Percentiles rank a stretch among this genome's conserved stretches.
Evolutionary conservation across 2,797 vertebrate genomes (phyloP).

Genomic region (Danio choprae): DNA sequence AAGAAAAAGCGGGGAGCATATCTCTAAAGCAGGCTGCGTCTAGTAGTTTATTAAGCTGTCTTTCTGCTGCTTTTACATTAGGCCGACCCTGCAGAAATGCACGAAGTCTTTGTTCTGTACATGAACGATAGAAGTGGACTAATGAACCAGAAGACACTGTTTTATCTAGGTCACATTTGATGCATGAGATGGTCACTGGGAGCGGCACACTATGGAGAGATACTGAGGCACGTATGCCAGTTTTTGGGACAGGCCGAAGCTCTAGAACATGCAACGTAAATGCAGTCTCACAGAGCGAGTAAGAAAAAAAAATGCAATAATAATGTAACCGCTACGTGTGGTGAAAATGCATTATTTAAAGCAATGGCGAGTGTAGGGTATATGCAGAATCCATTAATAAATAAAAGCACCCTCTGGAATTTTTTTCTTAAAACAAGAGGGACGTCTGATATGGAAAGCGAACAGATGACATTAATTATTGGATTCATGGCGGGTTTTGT

Average conservation of each 20-base stretch:
- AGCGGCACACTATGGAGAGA: constrained; percentile 20
- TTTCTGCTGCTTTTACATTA: constrained; percentile 9
- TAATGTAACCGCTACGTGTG: constrained; percentile 43
- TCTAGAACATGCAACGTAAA: constrained; percentile 37
- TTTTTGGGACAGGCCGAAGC: constrained; percentile 31
- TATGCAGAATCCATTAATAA: constrained; percentile 57
- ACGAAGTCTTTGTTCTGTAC: constrained; percentile 20
- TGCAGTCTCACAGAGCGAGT: neutral
- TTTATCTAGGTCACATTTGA: constrained; percentile 59
- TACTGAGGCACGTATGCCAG: constrained; percentile 8
- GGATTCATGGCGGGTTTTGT: constrained; percentile 50
- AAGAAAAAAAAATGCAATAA: constrained; percentile 31
- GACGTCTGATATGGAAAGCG: constrained; percentile 43
- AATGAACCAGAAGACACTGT: constrained; percentile 53
- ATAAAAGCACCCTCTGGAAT: constrained; percentile 56
- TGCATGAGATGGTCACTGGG: constrained; percentile 43
- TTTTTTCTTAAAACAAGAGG: constrained; percentile 45
- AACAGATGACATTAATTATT: constrained; percentile 56
- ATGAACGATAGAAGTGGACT: constrained; percentile 51
- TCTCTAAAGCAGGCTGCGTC: constrained; percentile 30
- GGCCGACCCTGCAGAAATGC: constrained; percentile 32
- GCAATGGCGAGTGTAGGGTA: constrained; percentile 28
- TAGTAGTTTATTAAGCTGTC: constrained; percentile 35
- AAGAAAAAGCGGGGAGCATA: constrained; percentile 24
- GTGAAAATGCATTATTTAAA: constrained; percentile 64